Base-by-base conservation (phyloP, 2,888 invertebrate genomes). In the Nephrotoma appendiculata region DNA sequence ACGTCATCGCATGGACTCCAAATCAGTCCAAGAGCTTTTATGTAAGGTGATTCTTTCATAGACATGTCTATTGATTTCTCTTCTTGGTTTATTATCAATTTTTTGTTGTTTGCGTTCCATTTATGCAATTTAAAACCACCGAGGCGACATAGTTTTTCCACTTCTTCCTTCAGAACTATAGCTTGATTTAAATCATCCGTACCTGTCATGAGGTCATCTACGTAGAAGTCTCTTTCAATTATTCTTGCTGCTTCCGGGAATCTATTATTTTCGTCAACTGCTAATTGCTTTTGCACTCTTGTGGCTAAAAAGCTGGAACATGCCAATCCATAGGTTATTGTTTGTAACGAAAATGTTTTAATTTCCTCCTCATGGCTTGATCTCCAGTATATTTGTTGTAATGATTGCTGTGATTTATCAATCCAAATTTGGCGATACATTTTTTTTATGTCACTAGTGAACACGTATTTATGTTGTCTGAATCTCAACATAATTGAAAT, bases 241-340 rank as follows among this genome's bases (percentile, higher is more conserved):
- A 19, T 19, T 19, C 19, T 19, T 19, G 19, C 19, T 5, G 86
- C 71, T 41, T 57, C 41, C 7, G 57, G 71, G 45, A 42, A 86
- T n/a, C 52, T 15, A 11, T 57, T 43, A 5, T 42, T 44, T n/a
- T 71, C 41, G 2, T 86, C 83, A 5, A 44, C 31, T 12, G 87
- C 88, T 6, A 89, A 86, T 83, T 88, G 88, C 31, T 31, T 31
- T n/a, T 89, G 52, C 12, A 87, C 87, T 5, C 88, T 87, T 7
- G 88, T 88, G 0, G 88, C 88, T 5, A 89, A 83, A 87, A 86
- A 89, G n/a, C 88, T 88, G 2, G 88, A 89, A 15, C 88, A 87
- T 2, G 88, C 88, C 6, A 87, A 88, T 6, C 89, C 89, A 85
- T 88, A 89, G 4, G 88, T 88, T 9, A 89, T 87, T 0, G 87